These are phyloP conservation scores for Coptodon rendalli DNA, from an alignment of 2,113 vertebrate genomes.

Conservation along the genomic window DNA sequence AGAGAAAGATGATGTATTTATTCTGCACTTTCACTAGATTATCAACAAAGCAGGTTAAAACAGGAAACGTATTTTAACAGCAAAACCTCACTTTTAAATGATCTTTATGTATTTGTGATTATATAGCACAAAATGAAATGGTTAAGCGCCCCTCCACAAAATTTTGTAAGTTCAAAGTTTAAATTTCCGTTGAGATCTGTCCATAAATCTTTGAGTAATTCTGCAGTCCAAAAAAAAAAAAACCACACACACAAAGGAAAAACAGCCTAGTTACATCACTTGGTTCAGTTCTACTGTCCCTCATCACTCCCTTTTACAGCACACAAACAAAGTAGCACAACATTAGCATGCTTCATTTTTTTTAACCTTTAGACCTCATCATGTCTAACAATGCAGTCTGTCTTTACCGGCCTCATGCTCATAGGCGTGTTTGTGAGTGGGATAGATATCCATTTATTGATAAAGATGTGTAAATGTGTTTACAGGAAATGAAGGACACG, in stretches of 20 bases:
- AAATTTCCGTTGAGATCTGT: neutral
- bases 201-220: neutral
- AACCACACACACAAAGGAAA: neutral
- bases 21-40: neutral
- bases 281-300: neutral
- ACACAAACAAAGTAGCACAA: neutral
- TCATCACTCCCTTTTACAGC: neutral
- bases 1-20: neutral
- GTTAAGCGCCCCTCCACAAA: accelerated
- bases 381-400: neutral
- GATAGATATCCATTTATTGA: neutral
- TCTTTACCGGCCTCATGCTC: neutral
- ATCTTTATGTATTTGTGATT: neutral
- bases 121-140: neutral
- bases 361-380: neutral
- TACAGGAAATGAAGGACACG: neutral
- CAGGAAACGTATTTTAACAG: neutral
- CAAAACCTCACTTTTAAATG: neutral
- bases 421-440: neutral
- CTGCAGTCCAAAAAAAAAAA: neutral
- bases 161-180: neutral
- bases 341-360: neutral
- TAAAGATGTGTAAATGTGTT: neutral
- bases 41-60: neutral
- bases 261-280: neutral